Evolutionary conservation across 2,113 vertebrate species (phyloP).

Genomic region (Neolamprologus sp.): DNA sequence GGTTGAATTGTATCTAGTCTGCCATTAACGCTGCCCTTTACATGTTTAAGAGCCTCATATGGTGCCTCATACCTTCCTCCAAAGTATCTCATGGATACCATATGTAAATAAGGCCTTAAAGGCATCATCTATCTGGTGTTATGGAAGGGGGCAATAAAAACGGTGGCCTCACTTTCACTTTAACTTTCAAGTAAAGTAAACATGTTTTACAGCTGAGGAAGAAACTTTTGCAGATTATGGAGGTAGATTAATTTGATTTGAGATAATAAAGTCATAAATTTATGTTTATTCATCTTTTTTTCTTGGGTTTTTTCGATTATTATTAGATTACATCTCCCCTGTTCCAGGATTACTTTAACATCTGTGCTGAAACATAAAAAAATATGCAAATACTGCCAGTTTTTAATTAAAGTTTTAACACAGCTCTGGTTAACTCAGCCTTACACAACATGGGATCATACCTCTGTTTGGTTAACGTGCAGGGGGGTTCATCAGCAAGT

Average conservation of each 20-base stretch:
- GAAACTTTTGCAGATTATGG: fast-evolving
- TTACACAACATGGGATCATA: slow-evolving; percentile 37
- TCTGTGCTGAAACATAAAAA: neutral
- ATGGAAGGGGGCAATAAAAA: slow-evolving; percentile 5
- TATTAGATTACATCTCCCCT: fast-evolving
- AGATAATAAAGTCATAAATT: neutral
- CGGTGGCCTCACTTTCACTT: neutral
- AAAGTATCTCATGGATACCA: slow-evolving; percentile 47
- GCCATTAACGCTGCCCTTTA: slow-evolving; percentile 61
- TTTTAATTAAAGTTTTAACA: neutral
- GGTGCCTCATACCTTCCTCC: slow-evolving; percentile 47
- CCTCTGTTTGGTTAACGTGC: slow-evolving; percentile 46
- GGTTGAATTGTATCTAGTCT: slow-evolving; percentile 66
- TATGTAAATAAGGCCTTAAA: slow-evolving; percentile 57
- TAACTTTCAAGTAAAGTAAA: neutral
- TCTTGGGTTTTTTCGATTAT: neutral
- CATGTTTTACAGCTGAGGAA: neutral
- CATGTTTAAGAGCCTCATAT: slow-evolving; percentile 59
- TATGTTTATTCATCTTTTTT: neutral
- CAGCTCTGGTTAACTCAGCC: neutral
- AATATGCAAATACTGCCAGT: neutral
- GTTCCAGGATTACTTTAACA: neutral
- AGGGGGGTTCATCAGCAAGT: slow-evolving; percentile 5
- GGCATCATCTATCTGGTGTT: slow-evolving; percentile 37
- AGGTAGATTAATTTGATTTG: neutral